These are phyloP conservation scores for Tiliacea citrago DNA, from an alignment of 2,888 invertebrate species.

Conservation along the genomic window DNA sequence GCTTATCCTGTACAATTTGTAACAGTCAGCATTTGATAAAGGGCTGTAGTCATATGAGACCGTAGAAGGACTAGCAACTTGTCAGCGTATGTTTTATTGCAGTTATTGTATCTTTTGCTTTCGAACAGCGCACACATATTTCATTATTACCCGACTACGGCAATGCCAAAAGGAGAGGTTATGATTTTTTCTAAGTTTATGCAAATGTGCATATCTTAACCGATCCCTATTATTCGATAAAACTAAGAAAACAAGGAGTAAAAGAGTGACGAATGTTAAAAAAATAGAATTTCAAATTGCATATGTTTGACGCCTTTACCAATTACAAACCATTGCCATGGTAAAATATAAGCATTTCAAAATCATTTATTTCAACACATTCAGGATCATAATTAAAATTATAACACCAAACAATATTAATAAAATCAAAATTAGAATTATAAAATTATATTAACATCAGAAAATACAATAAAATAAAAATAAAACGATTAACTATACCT, in stretches of 20 bases:
- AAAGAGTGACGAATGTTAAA: not conserved
- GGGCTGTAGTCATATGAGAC: conserved; percentile 18
- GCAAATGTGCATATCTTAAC: not conserved
- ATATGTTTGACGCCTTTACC: not conserved
- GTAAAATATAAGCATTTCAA: not conserved
- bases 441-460: too few species aligned
- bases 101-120: conserved; percentile 32
- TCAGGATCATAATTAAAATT: too few species aligned
- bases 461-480: too few species aligned
- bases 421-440: too few species aligned
- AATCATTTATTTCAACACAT: too few species aligned
- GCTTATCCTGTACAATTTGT: conserved; percentile 54
- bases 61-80: conserved; percentile 31
- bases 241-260: not conserved
- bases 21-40: conserved; percentile 54
- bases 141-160: not conserved
- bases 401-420: too few species aligned
- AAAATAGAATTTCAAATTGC: not conserved
- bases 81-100: conserved; percentile 52
- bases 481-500: too few species aligned
- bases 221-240: not conserved
- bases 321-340: not conserved
- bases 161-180: not conserved
- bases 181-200: not conserved
- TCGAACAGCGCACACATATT: conserved; percentile 13